Conservation (phyloP, 2,113 vertebrate species). For the Choloepus hoffmanni region DNA sequence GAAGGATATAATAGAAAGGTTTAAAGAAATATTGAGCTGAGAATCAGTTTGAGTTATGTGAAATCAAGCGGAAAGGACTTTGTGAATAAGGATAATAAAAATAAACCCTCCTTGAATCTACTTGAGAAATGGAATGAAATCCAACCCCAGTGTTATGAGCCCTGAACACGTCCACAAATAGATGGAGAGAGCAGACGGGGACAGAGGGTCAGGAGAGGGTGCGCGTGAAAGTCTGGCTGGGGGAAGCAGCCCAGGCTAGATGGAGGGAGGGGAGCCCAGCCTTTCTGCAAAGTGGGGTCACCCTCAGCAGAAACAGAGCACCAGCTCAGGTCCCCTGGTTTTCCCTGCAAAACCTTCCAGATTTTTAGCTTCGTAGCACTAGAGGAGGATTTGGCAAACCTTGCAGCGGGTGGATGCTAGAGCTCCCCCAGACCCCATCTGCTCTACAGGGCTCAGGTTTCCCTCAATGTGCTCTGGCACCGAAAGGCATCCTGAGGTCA, state of each 20-base stretch:
- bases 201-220: constrained; percentile 81
- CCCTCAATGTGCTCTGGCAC: not conserved
- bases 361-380: not conserved
- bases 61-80: not conserved
- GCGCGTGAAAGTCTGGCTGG: constrained; percentile 61
- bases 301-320: not conserved
- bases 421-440: too few relatives aligned
- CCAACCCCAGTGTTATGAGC: not conserved
- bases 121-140: constrained; percentile 55
- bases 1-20: not conserved
- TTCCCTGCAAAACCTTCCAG: not conserved
- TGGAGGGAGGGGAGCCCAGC: constrained; percentile 1
- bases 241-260: not conserved
- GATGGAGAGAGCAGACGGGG: constrained; percentile 79
- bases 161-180: constrained; percentile 84
- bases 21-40: not conserved
- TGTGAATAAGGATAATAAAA: constrained; percentile 10
- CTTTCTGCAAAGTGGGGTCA: not conserved
- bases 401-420: not conserved
- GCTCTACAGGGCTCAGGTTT: not conserved
- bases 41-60: not conserved
- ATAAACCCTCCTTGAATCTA: not conserved
- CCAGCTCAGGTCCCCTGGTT: not conserved
- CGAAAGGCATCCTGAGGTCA: not conserved
- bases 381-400: not conserved